phyloP scores from a whole-genome alignment of 1,140 invertebrate genomes.

The Microplitis mediator region DNA sequence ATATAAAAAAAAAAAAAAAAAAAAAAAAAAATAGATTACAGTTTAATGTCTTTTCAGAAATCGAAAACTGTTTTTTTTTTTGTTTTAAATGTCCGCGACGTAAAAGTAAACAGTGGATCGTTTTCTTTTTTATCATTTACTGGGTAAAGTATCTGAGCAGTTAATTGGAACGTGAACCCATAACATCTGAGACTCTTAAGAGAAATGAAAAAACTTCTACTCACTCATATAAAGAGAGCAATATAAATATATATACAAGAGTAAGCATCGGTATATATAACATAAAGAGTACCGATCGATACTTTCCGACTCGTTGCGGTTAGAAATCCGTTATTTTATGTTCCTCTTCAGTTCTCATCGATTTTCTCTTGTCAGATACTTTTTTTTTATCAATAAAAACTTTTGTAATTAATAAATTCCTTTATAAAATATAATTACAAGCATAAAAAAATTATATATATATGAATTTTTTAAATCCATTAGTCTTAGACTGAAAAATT shows the following conservation, averaged over 20 bases:
- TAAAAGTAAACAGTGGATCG: background rate
- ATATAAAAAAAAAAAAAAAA: too few species aligned
- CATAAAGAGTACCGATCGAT: constrained; percentile 18
- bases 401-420: background rate
- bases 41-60: too few species aligned
- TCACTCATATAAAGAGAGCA: too few species aligned
- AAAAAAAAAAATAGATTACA: too few species aligned
- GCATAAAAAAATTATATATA: too few species aligned
- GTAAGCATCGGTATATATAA: background rate
- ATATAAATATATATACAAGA: background rate
- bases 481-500: too few species aligned
- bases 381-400: background rate
- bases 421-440: background rate
- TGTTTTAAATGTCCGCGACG: too few species aligned
- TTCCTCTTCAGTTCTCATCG: background rate
- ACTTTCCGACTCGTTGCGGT: constrained; percentile 25
- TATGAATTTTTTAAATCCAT: too few species aligned
- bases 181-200: background rate
- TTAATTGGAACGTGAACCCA: constrained; percentile 24
- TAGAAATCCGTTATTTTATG: constrained; percentile 19
- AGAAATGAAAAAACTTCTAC: background rate
- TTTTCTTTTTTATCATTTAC: constrained; percentile 1
- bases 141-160: constrained; percentile 9
- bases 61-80: background rate
- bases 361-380: background rate